Percentiles rank a stretch among this genome's conserved stretches.
Conservation (phyloP, 2,888 invertebrate species). For the Phyto melanocephala region DNA sequence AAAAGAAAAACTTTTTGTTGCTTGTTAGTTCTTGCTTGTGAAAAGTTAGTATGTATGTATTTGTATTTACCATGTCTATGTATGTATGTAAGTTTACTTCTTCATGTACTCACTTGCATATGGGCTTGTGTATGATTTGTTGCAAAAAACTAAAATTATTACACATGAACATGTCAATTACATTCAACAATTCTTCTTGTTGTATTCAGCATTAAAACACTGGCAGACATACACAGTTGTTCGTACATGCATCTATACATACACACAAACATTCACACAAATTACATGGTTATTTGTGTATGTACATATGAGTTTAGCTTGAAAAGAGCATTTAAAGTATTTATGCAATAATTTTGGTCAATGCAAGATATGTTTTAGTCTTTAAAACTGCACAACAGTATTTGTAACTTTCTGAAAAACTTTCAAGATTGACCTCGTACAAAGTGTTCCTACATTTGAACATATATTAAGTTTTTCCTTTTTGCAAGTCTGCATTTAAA, state of each 20-base stretch:
- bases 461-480: conserved; percentile 14
- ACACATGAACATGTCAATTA: conserved; percentile 60
- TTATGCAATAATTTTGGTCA: no score
- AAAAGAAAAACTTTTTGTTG: neutral
- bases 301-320: neutral
- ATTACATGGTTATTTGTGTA: neutral
- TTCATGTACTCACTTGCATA: no score
- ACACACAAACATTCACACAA: neutral
- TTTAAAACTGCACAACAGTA: no score
- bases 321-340: neutral
- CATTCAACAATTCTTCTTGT: conserved; percentile 37
- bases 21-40: neutral
- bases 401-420: neutral
- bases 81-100: no score
- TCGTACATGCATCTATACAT: no score
- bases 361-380: no score
- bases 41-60: neutral
- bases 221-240: no score
- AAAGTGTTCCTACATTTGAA: neutral
- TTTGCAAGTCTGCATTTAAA: conserved; percentile 39
- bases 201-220: conserved; percentile 5
- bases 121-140: conserved; percentile 29
- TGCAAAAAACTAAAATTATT: conserved; percentile 50
- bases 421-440: neutral
- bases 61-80: no score